A percentile compares a stretch with the other conserved stretches of the same genome.
Evolutionary conservation across 2,797 vertebrate species (phyloP).

Genomic region (Pseudochirops cupreus): DNA sequence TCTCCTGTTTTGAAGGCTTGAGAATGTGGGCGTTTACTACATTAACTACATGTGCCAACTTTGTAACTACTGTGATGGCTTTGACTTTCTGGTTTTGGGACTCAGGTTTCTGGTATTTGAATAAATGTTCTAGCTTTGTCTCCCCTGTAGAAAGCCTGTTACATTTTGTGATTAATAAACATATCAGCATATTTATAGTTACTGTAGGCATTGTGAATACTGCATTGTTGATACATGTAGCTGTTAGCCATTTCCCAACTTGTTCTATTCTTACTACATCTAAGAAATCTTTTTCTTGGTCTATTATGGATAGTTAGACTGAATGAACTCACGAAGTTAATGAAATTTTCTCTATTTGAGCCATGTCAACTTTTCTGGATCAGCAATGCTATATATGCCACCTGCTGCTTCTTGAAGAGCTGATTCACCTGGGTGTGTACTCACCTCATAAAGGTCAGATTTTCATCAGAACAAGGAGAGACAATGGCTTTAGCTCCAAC

Average conservation of each 20-base stretch:
- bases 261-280: background rate
- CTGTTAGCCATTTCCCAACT: background rate
- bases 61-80: no score
- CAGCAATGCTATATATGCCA: background rate
- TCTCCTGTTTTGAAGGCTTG: no score
- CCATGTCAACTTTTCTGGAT: constrained; percentile 41
- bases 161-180: no score
- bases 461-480: background rate
- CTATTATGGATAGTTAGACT: background rate
- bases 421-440: constrained; percentile 20
- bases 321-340: background rate
- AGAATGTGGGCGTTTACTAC: no score
- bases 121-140: no score
- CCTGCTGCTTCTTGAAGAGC: constrained; percentile 33
- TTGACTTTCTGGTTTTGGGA: no score
- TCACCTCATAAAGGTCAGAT: background rate
- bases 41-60: no score
- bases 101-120: no score
- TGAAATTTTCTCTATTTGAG: constrained; percentile 13
- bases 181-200: no score
- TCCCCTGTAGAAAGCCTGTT: no score
- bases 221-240: background rate
- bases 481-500: constrained; percentile 5
- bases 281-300: background rate
- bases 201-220: no score